Base-by-base conservation (phyloP, 30 jellyfish, hydroid and myxozoan genomes). In the Aurelia sp. region DNA sequence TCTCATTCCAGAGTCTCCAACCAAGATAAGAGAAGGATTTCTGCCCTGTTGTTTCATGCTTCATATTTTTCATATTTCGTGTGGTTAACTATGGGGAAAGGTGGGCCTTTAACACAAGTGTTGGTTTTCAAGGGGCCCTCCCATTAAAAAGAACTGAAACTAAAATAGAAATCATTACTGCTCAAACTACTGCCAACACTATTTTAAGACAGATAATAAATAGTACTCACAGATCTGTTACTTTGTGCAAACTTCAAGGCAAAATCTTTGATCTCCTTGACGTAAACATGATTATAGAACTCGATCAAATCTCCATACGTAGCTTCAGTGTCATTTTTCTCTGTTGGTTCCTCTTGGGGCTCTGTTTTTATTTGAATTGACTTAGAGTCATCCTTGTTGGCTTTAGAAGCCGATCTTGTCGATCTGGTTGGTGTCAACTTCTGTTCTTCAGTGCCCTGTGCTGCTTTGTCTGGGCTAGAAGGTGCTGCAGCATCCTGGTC, bases 241-340 rank as follows among this genome's bases (percentile, higher is more conserved):
- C 55, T 44, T 12, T 97, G 79, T 13, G 98, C 97, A 57, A 93
- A 93, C 63, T 78, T 88, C 60, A 93, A 53, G 21, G 98, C 98
- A 65, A 93, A 93, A 35, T 93, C 98, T 69, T 93, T 93, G 31
- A 93, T 88, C 48, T 90, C 96, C 67, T 94, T 90, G 59, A 89
- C 91, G 68, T 84, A 94, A 27, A 94, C 99, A 38, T 57, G 50
- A 67, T 95, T 95, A 70, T 95, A 95, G 70, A 95, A 95, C 78
- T 95, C 98, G 48, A 95, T 95, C 58, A 95, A 67, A 64, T 95
- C 99, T 57, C 97, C 96, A 81, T 78, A 86, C 44, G 30, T 81
- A 53, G 68, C 88, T 74, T 76, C 87, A 65, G 13, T 15, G 52
- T 16, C 79, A 7, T 63, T 51, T n/a, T 81, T 57, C 13, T 79